Conservation (phyloP, 2,888 invertebrate species). For the Lissonota sp. region DNA sequence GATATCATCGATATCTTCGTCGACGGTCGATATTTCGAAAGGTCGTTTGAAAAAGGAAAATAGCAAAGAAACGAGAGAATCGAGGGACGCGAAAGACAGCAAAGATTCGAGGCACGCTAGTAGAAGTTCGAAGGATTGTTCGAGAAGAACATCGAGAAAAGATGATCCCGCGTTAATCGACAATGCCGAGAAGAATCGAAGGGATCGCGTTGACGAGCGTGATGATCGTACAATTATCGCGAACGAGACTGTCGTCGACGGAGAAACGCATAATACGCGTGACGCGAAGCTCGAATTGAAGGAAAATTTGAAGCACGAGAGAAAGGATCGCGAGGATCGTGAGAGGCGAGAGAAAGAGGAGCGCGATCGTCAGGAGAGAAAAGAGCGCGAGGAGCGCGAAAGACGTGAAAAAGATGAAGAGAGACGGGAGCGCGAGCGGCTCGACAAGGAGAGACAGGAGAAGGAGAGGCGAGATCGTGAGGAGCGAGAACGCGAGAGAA, state of each 20-base stretch:
- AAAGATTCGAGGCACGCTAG: constrained; percentile 79
- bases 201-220: constrained; percentile 72
- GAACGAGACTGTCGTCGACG: constrained; percentile 56
- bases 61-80: constrained; percentile 79
- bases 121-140: constrained; percentile 77
- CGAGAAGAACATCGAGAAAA: constrained; percentile 78
- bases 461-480: constrained; percentile 78
- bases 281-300: constrained; percentile 71
- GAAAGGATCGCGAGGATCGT: constrained; percentile 74
- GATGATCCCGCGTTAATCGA: constrained; percentile 73
- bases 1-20: constrained; percentile 68
- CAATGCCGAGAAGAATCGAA: constrained; percentile 71
- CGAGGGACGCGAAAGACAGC: constrained; percentile 77
- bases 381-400: constrained; percentile 76
- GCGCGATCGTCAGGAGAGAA: constrained; percentile 65
- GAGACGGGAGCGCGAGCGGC: constrained; percentile 76
- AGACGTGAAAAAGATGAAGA: constrained; percentile 74
- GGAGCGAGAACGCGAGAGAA: constrained; percentile 75
- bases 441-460: constrained; percentile 74
- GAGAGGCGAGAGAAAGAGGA: constrained; percentile 76
- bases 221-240: constrained; percentile 68
- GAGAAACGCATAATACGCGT: constrained; percentile 66
- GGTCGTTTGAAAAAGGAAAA: constrained; percentile 75
- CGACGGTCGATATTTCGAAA: constrained; percentile 69
- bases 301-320: constrained; percentile 73